Evolutionary conservation across 2,888 invertebrate species (phyloP).

Genomic region (Andrena praecox): DNA sequence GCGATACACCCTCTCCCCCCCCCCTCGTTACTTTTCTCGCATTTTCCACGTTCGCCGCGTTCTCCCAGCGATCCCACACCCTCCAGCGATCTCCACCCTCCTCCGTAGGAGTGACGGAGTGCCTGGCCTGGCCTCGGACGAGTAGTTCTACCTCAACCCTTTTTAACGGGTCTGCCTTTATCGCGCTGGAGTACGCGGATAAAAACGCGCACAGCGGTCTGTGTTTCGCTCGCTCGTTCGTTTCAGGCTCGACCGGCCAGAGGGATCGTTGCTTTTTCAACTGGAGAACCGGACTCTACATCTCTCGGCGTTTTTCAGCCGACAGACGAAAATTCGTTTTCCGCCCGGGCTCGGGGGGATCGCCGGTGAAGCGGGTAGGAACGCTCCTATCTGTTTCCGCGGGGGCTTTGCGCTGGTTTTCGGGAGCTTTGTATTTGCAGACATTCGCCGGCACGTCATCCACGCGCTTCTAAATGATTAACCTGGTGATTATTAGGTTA

Average conservation of each 20-base stretch:
- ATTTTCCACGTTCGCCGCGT: not conserved
- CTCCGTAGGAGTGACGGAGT: conserved; percentile 15
- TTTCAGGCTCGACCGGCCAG: not conserved
- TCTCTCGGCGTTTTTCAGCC: not conserved
- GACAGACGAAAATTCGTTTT: conserved; percentile 18
- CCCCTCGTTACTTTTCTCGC: conserved; percentile 17
- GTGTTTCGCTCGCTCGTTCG: not conserved
- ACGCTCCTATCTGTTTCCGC: no score
- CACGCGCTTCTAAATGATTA: not conserved
- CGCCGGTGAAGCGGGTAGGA: not conserved
- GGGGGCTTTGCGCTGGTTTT: not conserved
- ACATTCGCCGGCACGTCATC: not conserved
- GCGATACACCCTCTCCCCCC: conserved; percentile 31
- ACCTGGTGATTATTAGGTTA: not conserved
- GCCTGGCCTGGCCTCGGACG: conserved; percentile 28
- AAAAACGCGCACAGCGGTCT: conserved; percentile 10
- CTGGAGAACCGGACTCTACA: not conserved
- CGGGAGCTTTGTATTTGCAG: not conserved
- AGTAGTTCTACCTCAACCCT: conserved; percentile 28
- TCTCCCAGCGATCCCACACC: not conserved
- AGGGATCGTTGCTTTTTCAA: conserved; percentile 16
- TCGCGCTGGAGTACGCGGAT: conserved; percentile 8
- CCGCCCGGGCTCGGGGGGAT: not conserved
- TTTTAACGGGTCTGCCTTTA: conserved; percentile 22
- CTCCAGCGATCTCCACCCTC: not conserved